Base-by-base conservation (phyloP, 2,113 vertebrate genomes). In the Coryphaenoides rupestris region DNA sequence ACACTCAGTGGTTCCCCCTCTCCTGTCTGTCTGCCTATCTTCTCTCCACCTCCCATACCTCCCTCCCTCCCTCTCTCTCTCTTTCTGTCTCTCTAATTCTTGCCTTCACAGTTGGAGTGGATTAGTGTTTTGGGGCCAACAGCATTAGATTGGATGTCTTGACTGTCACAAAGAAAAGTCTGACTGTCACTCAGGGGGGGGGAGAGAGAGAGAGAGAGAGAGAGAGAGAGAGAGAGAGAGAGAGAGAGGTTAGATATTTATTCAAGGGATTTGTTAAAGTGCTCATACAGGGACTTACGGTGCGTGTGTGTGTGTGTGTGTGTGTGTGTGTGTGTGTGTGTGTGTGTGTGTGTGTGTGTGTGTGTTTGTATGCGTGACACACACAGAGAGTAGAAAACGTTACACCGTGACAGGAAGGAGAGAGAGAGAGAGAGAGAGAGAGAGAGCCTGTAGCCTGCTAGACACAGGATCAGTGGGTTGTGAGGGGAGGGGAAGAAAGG, bases 81-180 rank as follows among this genome's bases (percentile, higher is more conserved):
- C 22, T 0, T 2, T 62, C 16, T 16, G 5, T 15, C 16, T 15
- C 12, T 28, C 24, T 58, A 2, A n/a, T 16, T 33, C 7, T 17
- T 17, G 16, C 6, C 10, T 22, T 26, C 56, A 16, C 5, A 14
- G 22, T 28, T 58, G 1, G 1, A 56, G 5, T 17, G 12, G 21
- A 23, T 56, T 56, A 56, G 55, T 56, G 55, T 56, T 56, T 23
- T 24, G 55, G 22, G 55, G 55, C 22, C 55, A 56, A 55, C 50
- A 52, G 50, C 19, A 52, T 52, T n/a, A 17, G 50, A 52, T 52
- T 54, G 52, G 17, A 22, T 55, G 54, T 26, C 24, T 26, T 3
- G 24, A 26, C 24, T 26, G 24, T 26, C 24, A 26, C 24, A 49
- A 3, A 23, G 45, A 17, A 17, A 26, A 26, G 3, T 3, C 24